phyloP scores from a whole-genome alignment of 2,888 invertebrate species.

The Agriopis marginaria region DNA sequence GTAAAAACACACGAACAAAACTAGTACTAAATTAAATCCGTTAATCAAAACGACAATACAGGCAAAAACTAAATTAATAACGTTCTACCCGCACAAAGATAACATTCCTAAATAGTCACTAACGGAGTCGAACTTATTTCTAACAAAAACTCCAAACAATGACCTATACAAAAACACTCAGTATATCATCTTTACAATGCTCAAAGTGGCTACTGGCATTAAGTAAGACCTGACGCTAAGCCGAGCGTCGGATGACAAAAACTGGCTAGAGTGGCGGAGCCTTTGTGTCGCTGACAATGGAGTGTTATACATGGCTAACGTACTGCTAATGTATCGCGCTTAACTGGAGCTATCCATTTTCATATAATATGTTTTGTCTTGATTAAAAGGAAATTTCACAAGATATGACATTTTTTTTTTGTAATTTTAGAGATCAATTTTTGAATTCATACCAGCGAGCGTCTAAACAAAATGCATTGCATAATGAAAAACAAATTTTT shows the following conservation, averaged over 20 bases:
- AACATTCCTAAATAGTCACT: constrained; percentile 8
- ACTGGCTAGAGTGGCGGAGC: constrained; percentile 31
- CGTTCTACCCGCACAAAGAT: constrained; percentile 3
- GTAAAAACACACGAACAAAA: constrained; percentile 2
- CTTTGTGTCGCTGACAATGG: constrained; percentile 45
- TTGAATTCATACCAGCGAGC: neutral
- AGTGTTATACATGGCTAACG: constrained; percentile 32
- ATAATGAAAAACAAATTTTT: too few species aligned
- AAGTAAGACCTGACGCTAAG: constrained; percentile 38
- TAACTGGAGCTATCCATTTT: constrained; percentile 13
- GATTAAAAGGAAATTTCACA: neutral
- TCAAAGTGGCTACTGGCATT: constrained; percentile 30
- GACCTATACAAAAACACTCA: constrained; percentile 25
- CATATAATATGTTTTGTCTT: constrained; percentile 4
- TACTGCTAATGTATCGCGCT: constrained; percentile 18
- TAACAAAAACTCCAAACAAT: constrained; percentile 32
- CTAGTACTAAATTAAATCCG: constrained; percentile 3
- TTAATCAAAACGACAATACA: constrained; percentile 10
- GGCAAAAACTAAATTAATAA: constrained; percentile 24
- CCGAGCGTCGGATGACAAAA: constrained; percentile 40
- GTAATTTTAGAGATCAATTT: neutral
- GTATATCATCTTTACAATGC: constrained; percentile 27
- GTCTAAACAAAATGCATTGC: too few species aligned
- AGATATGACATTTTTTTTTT: neutral
- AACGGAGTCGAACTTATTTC: neutral